phyloP scores from a whole-genome alignment of 2,888 invertebrate genomes.

The Bombyx huttoni region DNA sequence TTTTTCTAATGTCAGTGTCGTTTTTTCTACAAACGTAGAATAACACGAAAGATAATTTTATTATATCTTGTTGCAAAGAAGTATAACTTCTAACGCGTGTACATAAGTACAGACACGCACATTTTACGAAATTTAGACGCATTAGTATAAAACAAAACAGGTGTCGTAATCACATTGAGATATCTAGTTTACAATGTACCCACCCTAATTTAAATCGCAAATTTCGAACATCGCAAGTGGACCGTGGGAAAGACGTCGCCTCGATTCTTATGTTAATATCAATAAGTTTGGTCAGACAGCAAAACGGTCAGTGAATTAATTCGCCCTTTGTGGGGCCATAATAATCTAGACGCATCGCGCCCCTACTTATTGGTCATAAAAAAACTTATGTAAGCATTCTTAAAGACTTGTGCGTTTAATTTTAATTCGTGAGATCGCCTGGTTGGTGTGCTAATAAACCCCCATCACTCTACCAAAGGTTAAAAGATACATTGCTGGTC shows the following conservation, averaged over 20 bases:
- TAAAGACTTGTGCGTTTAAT: too few relatives aligned
- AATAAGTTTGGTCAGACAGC: conserved; percentile 43
- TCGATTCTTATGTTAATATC: conserved; percentile 56
- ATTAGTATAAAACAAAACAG: not conserved
- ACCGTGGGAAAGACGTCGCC: conserved; percentile 48
- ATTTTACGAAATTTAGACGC: not conserved
- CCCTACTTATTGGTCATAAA: conserved; percentile 7
- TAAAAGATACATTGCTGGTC: too few relatives aligned
- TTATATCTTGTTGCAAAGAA: too few relatives aligned
- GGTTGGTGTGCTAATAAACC: too few relatives aligned
- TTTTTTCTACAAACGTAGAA: too few relatives aligned
- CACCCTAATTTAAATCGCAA: not conserved
- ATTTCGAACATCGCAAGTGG: not conserved
- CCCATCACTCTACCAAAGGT: too few relatives aligned
- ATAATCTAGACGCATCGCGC: conserved; percentile 30
- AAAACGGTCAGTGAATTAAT: conserved; percentile 27
- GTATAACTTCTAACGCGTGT: too few relatives aligned
- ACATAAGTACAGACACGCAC: too few relatives aligned
- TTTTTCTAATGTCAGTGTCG: too few relatives aligned
- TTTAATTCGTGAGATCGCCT: too few relatives aligned
- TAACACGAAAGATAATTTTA: too few relatives aligned
- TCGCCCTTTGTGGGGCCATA: conserved; percentile 37
- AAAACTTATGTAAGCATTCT: too few relatives aligned
- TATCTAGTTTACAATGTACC: not conserved
- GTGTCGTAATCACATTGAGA: not conserved